A percentile compares a stretch with the other conserved stretches of the same genome.
Conservation (phyloP, 2,797 vertebrate genomes). For the Netta rufina region DNA sequence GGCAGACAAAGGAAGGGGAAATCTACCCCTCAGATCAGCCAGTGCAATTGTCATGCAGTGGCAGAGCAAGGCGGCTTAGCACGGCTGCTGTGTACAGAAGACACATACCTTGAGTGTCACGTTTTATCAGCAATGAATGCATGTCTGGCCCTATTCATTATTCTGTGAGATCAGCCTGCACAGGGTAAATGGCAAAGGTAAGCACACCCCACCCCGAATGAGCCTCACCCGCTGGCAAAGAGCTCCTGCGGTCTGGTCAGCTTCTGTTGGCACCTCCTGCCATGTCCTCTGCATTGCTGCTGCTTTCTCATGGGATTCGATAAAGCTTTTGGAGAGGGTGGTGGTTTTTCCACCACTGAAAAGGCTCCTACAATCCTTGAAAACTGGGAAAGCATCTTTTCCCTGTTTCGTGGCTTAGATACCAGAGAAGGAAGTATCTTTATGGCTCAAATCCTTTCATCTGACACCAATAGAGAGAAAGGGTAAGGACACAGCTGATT, state of each 20-base stretch:
- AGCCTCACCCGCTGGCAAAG: neutral
- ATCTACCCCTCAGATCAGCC: neutral
- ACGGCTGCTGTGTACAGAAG: neutral
- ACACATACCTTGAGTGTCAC: neutral
- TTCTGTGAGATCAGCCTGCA: neutral
- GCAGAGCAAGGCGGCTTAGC: neutral
- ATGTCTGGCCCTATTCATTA: neutral
- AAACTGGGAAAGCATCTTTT: neutral
- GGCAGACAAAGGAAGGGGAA: neutral
- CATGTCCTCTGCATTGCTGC: neutral
- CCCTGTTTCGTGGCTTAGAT: neutral
- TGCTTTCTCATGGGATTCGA: neutral
- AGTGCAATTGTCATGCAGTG: neutral
- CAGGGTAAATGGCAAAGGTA: neutral
- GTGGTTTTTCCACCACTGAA: neutral
- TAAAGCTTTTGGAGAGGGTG: neutral
- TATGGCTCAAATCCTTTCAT: neutral
- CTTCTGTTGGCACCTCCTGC: neutral
- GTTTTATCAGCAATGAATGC: neutral
- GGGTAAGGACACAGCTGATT: neutral
- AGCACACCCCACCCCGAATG: neutral
- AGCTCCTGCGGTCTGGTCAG: neutral
- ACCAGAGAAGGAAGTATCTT: neutral
- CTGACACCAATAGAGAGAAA: neutral
- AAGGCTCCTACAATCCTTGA: neutral